These are phyloP conservation scores for Idris sp. DNA, from an alignment of 1,140 invertebrate species.

Conservation along the genomic window DNA sequence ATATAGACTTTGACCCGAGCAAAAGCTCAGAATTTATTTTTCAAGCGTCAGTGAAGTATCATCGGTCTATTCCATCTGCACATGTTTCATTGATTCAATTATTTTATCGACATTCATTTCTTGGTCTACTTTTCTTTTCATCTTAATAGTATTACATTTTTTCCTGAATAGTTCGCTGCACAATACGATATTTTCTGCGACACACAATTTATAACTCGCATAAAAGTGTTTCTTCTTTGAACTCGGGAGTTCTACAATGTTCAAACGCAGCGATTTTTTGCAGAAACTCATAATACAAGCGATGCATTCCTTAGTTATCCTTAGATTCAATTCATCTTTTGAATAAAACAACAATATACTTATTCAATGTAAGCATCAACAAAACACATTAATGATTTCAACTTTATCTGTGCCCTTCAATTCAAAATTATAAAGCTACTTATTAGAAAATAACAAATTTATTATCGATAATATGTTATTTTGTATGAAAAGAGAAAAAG, in stretches of 20 bases:
- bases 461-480: too few relatives aligned
- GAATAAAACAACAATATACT: constrained; percentile 7
- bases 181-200: constrained; percentile 23
- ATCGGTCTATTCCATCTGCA: constrained; percentile 1
- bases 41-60: neutral
- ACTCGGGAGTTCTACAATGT: constrained; percentile 4
- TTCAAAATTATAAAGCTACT: too few relatives aligned
- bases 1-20: neutral
- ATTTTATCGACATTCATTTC: constrained; percentile 13
- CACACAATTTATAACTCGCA: constrained; percentile 23
- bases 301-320: neutral
- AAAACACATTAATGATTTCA: constrained; percentile 18
- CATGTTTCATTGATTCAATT: constrained; percentile 14
- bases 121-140: constrained; percentile 1
- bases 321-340: constrained; percentile 6
- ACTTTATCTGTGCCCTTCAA: neutral
- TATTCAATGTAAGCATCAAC: neutral
- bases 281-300: constrained; percentile 3
- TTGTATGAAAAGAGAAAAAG: too few relatives aligned
- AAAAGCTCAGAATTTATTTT: too few relatives aligned
- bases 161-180: constrained; percentile 10
- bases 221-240: constrained; percentile 11
- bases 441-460: too few relatives aligned
- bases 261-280: neutral
- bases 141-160: constrained; percentile 19